phyloP scores from a whole-genome alignment of 2,113 vertebrate species.

The human (Homo sapiens) region GRCh38 chr7:104398501-104399000 shows the following conservation, averaged over 20 bases:
- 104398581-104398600: neutral
- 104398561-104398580: neutral
- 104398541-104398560: neutral
- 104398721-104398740: neutral
- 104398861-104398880: neutral
- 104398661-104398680: neutral
- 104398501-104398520: neutral
- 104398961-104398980: neutral
- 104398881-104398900: neutral
- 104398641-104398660: neutral
- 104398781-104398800: neutral
- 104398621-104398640: neutral
- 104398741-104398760: neutral
- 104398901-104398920: neutral
- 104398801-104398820: neutral
- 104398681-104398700: neutral
- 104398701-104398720: neutral
- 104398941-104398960: neutral
- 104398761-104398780: neutral
- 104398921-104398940: neutral
- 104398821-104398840: neutral
- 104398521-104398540: neutral
- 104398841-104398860: neutral
- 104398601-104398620: neutral
- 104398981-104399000: neutral